Percentiles rank a stretch among this genome's conserved stretches.
phyloP scores from a whole-genome alignment of 2,113 vertebrate species.

The Petrocephalus microphthalmus region DNA sequence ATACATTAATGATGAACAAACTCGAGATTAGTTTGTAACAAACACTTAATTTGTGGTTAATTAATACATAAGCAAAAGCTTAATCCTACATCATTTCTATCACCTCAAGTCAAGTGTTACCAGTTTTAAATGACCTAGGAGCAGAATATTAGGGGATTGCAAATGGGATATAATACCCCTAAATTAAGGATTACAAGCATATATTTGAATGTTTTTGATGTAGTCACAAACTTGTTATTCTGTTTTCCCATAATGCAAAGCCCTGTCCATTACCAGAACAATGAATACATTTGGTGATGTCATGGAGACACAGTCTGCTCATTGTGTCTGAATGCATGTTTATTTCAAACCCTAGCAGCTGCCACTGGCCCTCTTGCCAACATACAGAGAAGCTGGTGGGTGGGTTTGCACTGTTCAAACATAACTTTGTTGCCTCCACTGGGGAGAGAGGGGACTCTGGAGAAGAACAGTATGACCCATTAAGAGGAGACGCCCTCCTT shows the following conservation, averaged over 20 bases:
- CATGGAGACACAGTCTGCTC: not conserved
- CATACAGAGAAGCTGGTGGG: not conserved
- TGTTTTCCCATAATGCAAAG: no score
- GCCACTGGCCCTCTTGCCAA: not conserved
- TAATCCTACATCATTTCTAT: no score
- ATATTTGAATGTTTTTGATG: not conserved
- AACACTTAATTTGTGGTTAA: no score
- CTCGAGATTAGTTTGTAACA: no score
- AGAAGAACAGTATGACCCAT: not conserved
- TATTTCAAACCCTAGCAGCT: not conserved
- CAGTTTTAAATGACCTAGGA: not conserved
- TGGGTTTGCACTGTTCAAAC: no score
- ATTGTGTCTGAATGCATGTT: not conserved
- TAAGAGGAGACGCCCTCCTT: constrained; percentile 38
- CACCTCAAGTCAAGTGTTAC: no score
- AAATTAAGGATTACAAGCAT: not conserved
- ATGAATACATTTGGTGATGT: not conserved
- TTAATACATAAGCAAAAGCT: no score
- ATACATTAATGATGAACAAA: no score
- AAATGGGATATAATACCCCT: not conserved
- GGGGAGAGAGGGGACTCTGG: not conserved
- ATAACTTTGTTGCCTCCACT: not conserved
- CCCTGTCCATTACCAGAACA: not conserved
- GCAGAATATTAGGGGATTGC: not conserved
- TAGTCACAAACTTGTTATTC: not conserved